Percentiles rank a stretch among this genome's conserved stretches.
Conservation (phyloP, 2,113 vertebrate species). For the Percina caprodes region DNA sequence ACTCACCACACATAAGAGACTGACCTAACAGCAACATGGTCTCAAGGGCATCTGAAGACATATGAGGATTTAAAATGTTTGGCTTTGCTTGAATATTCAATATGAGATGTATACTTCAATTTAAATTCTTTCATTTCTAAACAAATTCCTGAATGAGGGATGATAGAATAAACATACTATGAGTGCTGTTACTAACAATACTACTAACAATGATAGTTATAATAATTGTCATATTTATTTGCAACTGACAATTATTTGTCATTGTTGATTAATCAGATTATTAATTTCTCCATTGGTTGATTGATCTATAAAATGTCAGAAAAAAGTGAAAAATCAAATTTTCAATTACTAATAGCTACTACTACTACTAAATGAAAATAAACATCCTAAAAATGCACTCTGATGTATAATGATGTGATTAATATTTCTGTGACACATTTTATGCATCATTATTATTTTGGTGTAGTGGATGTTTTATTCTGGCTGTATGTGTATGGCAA, state of each 20-base stretch:
- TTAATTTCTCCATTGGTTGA: too few relatives aligned
- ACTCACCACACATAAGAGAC: slow-evolving; percentile 10
- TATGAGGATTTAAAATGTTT: slow-evolving; percentile 6
- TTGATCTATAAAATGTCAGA: neutral
- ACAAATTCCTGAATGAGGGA: neutral
- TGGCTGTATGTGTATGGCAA: slow-evolving; percentile 59
- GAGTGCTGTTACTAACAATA: neutral
- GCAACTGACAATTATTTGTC: neutral
- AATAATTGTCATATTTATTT: neutral
- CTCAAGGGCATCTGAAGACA: slow-evolving; percentile 7
- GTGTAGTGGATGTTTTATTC: slow-evolving; percentile 15
- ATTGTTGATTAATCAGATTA: too few relatives aligned
- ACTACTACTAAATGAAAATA: neutral
- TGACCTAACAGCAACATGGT: slow-evolving; percentile 26
- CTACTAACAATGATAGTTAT: neutral
- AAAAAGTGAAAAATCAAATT: neutral
- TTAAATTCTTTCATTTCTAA: neutral
- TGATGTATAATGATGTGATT: neutral
- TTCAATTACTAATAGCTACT: neutral
- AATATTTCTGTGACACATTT: neutral
- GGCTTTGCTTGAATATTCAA: neutral
- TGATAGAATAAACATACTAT: neutral
- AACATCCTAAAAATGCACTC: neutral
- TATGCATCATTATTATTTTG: neutral
- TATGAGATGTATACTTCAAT: neutral